Percentiles rank a stretch among this genome's conserved stretches.
Conservation (phyloP, 2,797 vertebrate genomes). For the Basileuterus tristriatus region DNA sequence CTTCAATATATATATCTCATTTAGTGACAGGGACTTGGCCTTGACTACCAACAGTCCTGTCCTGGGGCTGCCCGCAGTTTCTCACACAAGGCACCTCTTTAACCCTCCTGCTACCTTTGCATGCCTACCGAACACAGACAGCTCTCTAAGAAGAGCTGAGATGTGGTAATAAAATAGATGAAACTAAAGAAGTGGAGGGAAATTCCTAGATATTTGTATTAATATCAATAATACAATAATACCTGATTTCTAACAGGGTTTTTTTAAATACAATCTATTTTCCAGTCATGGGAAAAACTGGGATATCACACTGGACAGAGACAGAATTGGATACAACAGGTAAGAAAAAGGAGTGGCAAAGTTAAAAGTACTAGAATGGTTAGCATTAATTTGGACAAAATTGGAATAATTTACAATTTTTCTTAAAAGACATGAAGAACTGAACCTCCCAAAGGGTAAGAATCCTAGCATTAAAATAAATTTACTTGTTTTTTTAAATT, state of each 20-base stretch:
- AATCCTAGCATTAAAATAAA: neutral
- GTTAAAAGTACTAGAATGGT: neutral
- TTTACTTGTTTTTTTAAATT: neutral
- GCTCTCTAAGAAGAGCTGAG: neutral
- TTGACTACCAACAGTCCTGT: neutral
- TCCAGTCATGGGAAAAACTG: neutral
- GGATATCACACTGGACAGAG: neutral
- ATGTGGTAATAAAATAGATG: neutral
- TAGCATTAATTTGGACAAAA: neutral
- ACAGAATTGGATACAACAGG: neutral
- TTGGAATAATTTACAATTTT: neutral
- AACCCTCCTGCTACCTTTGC: neutral
- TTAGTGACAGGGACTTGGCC: too few relatives aligned
- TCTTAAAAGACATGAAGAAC: neutral
- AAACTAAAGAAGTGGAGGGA: neutral
- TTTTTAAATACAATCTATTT: neutral
- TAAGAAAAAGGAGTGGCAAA: neutral
- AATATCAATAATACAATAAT: too few relatives aligned
- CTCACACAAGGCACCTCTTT: neutral
- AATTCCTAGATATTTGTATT: neutral
- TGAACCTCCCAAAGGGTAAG: neutral
- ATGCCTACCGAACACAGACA: neutral
- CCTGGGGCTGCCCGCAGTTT: neutral
- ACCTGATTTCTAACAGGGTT: neutral
- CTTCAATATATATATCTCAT: neutral